Percentiles rank a stretch among this genome's conserved stretches.
Conservation (phyloP, 2,888 invertebrate genomes). For the Amitus sp. region DNA sequence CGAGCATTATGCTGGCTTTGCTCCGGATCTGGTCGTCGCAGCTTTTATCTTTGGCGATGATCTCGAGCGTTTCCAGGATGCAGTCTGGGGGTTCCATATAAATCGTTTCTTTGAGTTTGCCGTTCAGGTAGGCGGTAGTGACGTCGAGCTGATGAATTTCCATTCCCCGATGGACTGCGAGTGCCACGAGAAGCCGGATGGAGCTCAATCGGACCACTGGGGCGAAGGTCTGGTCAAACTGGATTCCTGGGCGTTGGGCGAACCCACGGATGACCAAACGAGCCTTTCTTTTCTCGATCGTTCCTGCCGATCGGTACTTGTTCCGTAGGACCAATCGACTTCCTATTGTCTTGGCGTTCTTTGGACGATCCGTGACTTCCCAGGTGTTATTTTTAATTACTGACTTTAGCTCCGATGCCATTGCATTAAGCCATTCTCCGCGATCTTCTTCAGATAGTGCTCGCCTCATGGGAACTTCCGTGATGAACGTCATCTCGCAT, state of each 20-base stretch:
- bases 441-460: conserved; percentile 15
- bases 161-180: background rate
- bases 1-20: background rate
- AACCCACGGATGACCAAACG: conserved; percentile 8
- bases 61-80: background rate
- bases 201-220: background rate
- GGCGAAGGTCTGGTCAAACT: background rate
- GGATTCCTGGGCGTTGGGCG: no score
- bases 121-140: background rate
- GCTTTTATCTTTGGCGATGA: background rate
- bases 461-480: conserved; percentile 13
- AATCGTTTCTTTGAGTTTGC: background rate
- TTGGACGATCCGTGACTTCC: conserved; percentile 17
- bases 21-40: background rate
- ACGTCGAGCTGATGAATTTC: background rate
- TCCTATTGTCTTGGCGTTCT: conserved; percentile 8
- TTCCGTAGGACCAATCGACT: conserved; percentile 4
- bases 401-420: conserved; percentile 15
- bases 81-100: conserved; percentile 7
- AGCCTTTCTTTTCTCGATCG: conserved; percentile 10
- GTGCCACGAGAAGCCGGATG: background rate
- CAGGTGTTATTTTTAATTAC: conserved; percentile 19
- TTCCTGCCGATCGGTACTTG: conserved; percentile 16
- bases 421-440: conserved; percentile 21
- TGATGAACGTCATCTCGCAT: background rate